Evolutionary conservation across 2,113 vertebrate species (phyloP).

Genomic region (Esox niger): DNA sequence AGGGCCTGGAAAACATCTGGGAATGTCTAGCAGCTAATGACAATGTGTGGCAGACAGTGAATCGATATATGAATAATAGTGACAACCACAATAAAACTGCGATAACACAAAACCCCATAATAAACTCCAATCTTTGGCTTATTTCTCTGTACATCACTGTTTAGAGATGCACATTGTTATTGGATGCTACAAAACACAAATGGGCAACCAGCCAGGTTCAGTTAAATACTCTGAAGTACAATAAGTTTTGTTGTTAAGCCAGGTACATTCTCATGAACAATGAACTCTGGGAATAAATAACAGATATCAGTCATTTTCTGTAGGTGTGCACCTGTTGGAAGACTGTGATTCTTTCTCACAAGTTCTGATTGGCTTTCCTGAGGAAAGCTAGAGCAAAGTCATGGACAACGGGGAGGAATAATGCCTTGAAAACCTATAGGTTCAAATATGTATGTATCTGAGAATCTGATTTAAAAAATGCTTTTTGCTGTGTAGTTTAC

Average conservation of each 20-base stretch:
- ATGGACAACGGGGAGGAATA: slow-evolving; percentile 6
- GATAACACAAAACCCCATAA: no score
- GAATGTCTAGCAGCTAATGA: neutral
- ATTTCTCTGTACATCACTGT: neutral
- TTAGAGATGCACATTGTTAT: neutral
- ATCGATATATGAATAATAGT: neutral
- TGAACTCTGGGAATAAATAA: slow-evolving; percentile 48
- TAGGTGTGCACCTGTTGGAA: slow-evolving; percentile 21
- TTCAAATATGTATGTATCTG: no score
- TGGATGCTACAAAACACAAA: no score
- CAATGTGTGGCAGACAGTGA: slow-evolving; percentile 2
- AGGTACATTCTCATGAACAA: slow-evolving; percentile 28
- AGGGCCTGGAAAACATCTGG: neutral
- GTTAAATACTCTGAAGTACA: slow-evolving; percentile 16
- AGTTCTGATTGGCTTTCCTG: slow-evolving; percentile 49
- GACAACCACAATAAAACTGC: neutral
- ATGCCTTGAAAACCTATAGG: no score
- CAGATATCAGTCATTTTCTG: slow-evolving; percentile 55
- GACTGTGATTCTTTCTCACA: slow-evolving; percentile 40
- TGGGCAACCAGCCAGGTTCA: neutral
- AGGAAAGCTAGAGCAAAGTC: slow-evolving; percentile 14
- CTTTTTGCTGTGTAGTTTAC: no score
- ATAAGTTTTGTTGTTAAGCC: slow-evolving; percentile 11
- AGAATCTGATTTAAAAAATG: no score
- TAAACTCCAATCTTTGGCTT: slow-evolving; percentile 6